Base-by-base conservation (phyloP, 2,797 vertebrate species). In the Leptatherina wallacei region DNA sequence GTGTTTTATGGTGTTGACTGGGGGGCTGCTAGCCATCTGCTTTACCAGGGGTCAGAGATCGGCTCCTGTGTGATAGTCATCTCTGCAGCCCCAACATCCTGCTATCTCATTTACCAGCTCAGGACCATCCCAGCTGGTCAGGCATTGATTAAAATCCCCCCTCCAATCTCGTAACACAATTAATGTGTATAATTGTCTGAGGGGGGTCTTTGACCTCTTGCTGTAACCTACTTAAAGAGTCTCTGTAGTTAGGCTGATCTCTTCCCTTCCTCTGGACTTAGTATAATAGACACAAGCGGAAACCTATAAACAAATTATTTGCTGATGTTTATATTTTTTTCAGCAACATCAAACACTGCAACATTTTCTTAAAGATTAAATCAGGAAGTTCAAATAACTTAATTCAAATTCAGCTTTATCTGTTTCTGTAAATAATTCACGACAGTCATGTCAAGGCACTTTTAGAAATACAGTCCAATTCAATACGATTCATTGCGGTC, bases 21-120 rank as follows among this genome's bases (percentile, higher is more conserved):
- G 40, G 16, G 22, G 59, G 75, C 47, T 42, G 49, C 27, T 27
- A 68, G 56, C 54, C 78, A 60, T 78, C 71, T 79, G 80, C 81
- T 52, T 40, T 27, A 61, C 71, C 73, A 61, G 81, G 42, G 88
- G 81, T 93, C 89, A 77, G 61, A 90, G 86, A 67, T 72, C 75
- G 83, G 64, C 80, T 71, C 78, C 78, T 61, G 73, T 8, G 51
- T 51, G 75, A 82, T 89, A 85, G 42, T 73, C 77, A 91, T 89
- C 85, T 86, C 82, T 86, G 81, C 81, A 67, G 78, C 85, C 78
- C 77, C 74, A 77, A 77, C 73, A 84, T 80, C 78, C 81, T 91
- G 80, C 74, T 51, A 73, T 66, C 81, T 88, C 81, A 89, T 91
- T 89, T 87, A 80, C 77, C 73, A 85, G 84, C 87, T 85, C 82